Evolutionary conservation across 2,888 invertebrate genomes (phyloP).

Genomic region (Choreutis nemorana): DNA sequence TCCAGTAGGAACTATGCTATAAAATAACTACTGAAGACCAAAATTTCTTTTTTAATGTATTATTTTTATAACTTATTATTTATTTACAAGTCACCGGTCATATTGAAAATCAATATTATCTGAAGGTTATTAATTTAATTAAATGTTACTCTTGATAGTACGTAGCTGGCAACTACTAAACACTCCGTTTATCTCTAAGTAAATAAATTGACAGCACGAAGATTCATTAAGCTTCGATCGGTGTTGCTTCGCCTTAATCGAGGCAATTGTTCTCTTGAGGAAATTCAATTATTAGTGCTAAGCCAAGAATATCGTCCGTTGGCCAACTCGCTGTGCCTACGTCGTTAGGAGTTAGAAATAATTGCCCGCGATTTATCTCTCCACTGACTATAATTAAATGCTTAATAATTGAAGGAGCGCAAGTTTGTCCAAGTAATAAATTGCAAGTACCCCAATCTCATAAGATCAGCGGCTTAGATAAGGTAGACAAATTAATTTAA

Average conservation of each 20-base stretch:
- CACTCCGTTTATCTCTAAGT: constrained; percentile 60
- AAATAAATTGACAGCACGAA: constrained; percentile 60
- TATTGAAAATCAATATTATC: too few species aligned
- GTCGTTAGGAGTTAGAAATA: constrained; percentile 52
- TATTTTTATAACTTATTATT: too few species aligned
- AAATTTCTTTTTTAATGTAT: too few species aligned
- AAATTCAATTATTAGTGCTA: constrained; percentile 56
- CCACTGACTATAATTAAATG: constrained; percentile 50
- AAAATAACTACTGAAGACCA: too few species aligned
- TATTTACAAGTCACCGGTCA: too few species aligned
- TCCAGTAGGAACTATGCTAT: too few species aligned
- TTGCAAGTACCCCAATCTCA: constrained; percentile 23
- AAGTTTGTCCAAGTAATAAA: constrained; percentile 37
- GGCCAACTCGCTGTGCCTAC: constrained; percentile 43
- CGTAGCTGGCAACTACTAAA: too few species aligned
- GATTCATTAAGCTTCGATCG: constrained; percentile 65
- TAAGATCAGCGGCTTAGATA: constrained; percentile 14
- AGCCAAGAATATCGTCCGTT: constrained; percentile 43
- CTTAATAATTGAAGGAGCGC: constrained; percentile 52
- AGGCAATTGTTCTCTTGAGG: constrained; percentile 58
- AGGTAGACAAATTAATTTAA: too few species aligned
- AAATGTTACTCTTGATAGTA: too few species aligned
- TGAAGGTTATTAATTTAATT: too few species aligned
- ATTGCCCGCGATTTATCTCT: constrained; percentile 51
- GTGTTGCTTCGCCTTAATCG: constrained; percentile 56